These are phyloP conservation scores for Antheraea yamamai DNA, from an alignment of 2,888 invertebrate genomes.

Conservation along the genomic window DNA sequence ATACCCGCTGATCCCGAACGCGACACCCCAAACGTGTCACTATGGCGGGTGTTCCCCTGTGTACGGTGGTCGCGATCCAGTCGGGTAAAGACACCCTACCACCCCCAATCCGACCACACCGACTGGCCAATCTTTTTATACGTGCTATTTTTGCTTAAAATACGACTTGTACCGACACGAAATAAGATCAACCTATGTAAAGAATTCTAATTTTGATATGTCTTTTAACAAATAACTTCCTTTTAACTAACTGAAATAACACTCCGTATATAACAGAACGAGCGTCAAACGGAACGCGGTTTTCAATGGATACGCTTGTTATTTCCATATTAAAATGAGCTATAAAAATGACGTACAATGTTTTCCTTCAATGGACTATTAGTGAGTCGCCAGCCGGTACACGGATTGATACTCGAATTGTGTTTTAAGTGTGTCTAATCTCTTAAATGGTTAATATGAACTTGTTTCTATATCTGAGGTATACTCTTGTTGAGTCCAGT, in stretches of 20 bases:
- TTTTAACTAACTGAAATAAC: background rate
- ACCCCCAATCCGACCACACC: too few relatives aligned
- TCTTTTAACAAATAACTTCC: background rate
- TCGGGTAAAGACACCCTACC: too few relatives aligned
- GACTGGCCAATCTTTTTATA: too few relatives aligned
- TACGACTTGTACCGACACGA: background rate
- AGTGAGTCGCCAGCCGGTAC: constrained; percentile 10
- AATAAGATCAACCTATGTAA: background rate
- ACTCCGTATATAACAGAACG: constrained; percentile 22
- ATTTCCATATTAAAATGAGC: constrained; percentile 23
- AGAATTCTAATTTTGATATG: background rate
- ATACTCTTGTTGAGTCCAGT: background rate
- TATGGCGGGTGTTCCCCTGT: too few relatives aligned
- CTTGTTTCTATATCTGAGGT: constrained; percentile 4
- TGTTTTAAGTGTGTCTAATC: constrained; percentile 21
- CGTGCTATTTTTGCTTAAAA: too few relatives aligned
- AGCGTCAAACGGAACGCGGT: constrained; percentile 27
- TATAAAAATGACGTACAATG: constrained; percentile 24
- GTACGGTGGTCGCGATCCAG: too few relatives aligned
- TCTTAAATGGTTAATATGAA: constrained; percentile 9
- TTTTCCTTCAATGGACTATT: constrained; percentile 21
- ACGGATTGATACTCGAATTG: constrained; percentile 9
- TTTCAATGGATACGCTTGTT: constrained; percentile 31
- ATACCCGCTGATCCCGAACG: too few relatives aligned
- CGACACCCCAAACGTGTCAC: too few relatives aligned